These are phyloP conservation scores for Arremon aurantiirostris DNA, from an alignment of 2,797 vertebrate genomes.

Conservation along the genomic window DNA sequence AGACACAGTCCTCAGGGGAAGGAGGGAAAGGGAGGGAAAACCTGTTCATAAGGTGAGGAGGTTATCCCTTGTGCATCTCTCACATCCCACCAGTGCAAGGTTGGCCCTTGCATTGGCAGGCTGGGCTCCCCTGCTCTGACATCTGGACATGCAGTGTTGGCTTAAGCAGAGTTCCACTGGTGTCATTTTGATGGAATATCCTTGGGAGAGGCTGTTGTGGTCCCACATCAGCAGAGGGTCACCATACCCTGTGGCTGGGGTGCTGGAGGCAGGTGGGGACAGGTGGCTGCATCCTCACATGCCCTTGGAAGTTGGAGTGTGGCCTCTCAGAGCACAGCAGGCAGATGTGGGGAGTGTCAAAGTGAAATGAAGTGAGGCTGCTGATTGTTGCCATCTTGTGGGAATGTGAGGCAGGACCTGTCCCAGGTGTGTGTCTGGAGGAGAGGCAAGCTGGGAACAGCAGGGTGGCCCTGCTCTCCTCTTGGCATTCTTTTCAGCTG, in stretches of 20 bases:
- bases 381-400: neutral
- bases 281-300: neutral
- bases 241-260: fast-evolving
- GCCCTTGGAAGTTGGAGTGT: neutral
- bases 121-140: neutral
- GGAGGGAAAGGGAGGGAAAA: neutral
- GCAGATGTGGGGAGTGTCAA: neutral
- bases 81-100: fast-evolving
- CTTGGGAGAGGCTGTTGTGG: neutral
- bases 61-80: neutral
- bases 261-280: fast-evolving
- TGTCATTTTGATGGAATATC: neutral
- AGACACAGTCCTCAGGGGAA: neutral
- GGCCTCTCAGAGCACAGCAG: neutral
- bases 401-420: neutral
- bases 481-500: neutral
- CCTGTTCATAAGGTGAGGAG: neutral
- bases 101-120: neutral
- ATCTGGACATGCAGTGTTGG: fast-evolving
- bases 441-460: neutral
- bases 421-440: neutral
- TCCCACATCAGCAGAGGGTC: neutral
- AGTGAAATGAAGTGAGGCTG: neutral
- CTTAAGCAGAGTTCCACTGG: neutral
- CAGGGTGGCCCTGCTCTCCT: neutral